phyloP scores from a whole-genome alignment of 2,113 vertebrate genomes.

The Eonycteris spelaea region DNA sequence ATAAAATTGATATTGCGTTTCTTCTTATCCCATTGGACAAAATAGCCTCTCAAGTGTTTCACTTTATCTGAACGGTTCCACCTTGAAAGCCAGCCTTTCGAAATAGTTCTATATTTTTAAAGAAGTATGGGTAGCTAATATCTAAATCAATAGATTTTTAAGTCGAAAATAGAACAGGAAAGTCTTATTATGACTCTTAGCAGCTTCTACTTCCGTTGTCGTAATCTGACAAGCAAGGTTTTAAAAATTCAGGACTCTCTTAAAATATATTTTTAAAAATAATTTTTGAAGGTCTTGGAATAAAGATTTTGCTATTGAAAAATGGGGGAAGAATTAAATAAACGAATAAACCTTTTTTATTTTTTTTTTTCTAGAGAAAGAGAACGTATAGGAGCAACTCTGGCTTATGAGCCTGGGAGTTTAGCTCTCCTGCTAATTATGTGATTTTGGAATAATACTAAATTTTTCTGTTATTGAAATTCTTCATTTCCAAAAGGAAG shows the following conservation, averaged over 20 bases:
- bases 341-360: not conserved
- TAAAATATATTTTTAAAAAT: conserved; percentile 50
- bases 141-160: not conserved
- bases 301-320: conserved; percentile 31
- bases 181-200: not conserved
- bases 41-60: not conserved
- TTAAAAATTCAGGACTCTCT: not conserved
- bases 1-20: not conserved
- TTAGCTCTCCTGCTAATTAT: not conserved
- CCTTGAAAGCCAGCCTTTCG: not conserved
- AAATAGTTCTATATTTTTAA: not conserved
- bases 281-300: not conserved
- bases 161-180: not conserved
- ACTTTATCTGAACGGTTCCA: not conserved
- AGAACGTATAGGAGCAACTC: not conserved
- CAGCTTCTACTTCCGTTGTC: conserved; percentile 23
- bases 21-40: not conserved
- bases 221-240: not conserved
- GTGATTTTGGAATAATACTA: not conserved
- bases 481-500: not conserved
- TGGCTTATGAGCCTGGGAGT: not conserved
- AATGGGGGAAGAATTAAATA: not conserved
- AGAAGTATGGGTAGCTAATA: not conserved
- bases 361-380: not conserved
- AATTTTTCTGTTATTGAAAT: not conserved